Percentiles rank a stretch among this genome's conserved stretches.
These are phyloP conservation scores for Protomyctophum bolini DNA, from an alignment of 2,113 vertebrate genomes.

Conservation along the genomic window DNA sequence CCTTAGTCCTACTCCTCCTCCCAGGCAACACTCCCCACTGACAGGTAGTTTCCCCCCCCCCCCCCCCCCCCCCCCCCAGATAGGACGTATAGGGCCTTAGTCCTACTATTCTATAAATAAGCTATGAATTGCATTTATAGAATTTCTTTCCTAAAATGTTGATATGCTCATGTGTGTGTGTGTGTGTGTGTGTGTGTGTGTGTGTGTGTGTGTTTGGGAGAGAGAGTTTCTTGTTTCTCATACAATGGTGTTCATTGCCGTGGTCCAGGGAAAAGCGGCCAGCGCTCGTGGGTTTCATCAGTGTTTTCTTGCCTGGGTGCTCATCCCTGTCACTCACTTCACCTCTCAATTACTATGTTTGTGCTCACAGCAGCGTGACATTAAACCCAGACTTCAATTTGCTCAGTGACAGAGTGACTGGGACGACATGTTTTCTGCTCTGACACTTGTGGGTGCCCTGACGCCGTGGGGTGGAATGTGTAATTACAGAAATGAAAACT, in stretches of 20 bases:
- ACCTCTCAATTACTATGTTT: conserved; percentile 81
- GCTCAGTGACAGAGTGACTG: conserved; percentile 68
- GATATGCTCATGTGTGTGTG: conserved; percentile 18
- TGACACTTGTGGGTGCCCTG: conserved; percentile 64
- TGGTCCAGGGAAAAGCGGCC: conserved; percentile 54
- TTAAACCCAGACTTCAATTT: conserved; percentile 79
- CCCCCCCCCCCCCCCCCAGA: no score
- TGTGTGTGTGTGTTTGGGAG: conserved; percentile 36
- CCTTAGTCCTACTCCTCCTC: no score
- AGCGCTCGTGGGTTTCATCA: conserved; percentile 66
- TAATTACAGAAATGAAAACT: conserved; percentile 69
- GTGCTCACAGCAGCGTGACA: conserved; percentile 75
- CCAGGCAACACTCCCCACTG: no score
- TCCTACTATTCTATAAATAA: no score
- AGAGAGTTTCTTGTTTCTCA: conserved; percentile 57
- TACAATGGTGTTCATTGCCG: conserved; percentile 68
- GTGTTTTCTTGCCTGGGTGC: conserved; percentile 72
- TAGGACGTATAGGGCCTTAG: no score
- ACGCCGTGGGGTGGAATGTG: conserved; percentile 43
- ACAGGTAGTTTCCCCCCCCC: no score
- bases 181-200: conserved; percentile 28
- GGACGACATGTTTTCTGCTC: conserved; percentile 62
- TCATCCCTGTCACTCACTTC: conserved; percentile 76
- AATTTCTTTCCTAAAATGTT: no score
- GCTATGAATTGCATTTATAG: no score